Conservation (phyloP, 2,113 vertebrate species). For the Odocoileus hemionus region DNA sequence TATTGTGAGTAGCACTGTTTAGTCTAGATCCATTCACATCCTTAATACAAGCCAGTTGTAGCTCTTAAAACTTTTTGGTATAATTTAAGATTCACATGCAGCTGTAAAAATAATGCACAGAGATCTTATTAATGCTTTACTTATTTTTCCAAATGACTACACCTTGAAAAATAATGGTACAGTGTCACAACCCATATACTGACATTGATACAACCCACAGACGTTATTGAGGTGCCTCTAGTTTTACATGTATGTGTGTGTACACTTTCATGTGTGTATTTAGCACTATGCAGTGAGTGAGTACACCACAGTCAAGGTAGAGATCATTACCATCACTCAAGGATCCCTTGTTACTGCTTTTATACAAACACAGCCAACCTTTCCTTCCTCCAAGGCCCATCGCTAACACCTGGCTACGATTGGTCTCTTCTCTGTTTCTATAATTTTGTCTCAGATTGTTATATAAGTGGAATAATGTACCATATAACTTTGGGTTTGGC, state of each 20-base stretch:
- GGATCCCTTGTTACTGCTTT: neutral
- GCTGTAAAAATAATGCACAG: neutral
- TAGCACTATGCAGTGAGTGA: neutral
- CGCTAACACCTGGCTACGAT: neutral
- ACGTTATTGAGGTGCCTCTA: neutral
- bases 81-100: neutral
- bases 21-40: neutral
- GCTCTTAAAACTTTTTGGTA: neutral
- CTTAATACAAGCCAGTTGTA: slow-evolving; percentile 9
- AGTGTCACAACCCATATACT: neutral
- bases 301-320: neutral
- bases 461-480: neutral
- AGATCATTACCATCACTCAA: neutral
- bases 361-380: neutral
- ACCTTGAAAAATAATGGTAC: neutral
- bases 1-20: neutral
- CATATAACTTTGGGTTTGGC: neutral
- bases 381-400: neutral
- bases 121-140: neutral
- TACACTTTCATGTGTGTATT: neutral
- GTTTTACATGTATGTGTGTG: neutral
- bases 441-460: slow-evolving; percentile 23
- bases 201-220: neutral
- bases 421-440: neutral
- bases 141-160: neutral